Evolutionary conservation across 2,797 vertebrate genomes (phyloP).

Genomic region (Bradypodion ventrale): DNA sequence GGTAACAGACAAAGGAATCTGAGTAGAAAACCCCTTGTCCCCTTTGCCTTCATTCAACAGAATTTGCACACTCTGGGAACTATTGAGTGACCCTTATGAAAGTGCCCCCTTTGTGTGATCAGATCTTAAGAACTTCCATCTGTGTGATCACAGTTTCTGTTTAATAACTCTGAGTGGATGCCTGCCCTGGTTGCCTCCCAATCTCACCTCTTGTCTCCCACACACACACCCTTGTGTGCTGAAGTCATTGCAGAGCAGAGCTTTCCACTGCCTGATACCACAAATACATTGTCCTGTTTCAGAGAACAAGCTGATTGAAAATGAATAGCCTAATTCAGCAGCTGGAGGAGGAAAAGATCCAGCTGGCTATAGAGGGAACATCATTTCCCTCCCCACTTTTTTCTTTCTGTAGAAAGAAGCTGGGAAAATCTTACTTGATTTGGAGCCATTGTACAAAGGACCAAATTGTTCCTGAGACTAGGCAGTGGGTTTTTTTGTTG

Average conservation of each 20-base stretch:
- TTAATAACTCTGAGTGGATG: not conserved
- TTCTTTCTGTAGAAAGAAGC: not conserved
- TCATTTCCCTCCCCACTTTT: fast-evolving
- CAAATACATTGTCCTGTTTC: conserved; percentile 25
- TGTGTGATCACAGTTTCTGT: fast-evolving
- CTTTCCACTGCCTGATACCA: conserved; percentile 39
- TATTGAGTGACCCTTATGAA: too few relatives aligned
- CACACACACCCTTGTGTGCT: not conserved
- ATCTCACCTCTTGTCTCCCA: not conserved
- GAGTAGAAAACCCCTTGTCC: too few relatives aligned
- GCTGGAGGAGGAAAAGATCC: not conserved
- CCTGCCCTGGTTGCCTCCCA: conserved; percentile 26
- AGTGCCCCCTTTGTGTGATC: not conserved
- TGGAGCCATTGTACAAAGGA: not conserved
- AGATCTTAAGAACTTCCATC: conserved; percentile 28
- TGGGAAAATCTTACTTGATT: not conserved
- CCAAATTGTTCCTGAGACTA: not conserved
- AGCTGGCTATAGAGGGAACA: not conserved
- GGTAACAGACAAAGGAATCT: too few relatives aligned
- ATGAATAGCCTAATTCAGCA: conserved; percentile 13
- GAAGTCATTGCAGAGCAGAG: conserved; percentile 50
- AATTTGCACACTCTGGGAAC: not conserved
- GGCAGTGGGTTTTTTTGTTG: not conserved
- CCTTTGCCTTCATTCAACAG: not conserved
- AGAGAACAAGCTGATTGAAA: conserved; percentile 29